Evolutionary conservation across 64 coral and sea anemone genomes (phyloP), one percentile per base, ranked within the genome.

Genomic region (Trachythela sp.): DNA sequence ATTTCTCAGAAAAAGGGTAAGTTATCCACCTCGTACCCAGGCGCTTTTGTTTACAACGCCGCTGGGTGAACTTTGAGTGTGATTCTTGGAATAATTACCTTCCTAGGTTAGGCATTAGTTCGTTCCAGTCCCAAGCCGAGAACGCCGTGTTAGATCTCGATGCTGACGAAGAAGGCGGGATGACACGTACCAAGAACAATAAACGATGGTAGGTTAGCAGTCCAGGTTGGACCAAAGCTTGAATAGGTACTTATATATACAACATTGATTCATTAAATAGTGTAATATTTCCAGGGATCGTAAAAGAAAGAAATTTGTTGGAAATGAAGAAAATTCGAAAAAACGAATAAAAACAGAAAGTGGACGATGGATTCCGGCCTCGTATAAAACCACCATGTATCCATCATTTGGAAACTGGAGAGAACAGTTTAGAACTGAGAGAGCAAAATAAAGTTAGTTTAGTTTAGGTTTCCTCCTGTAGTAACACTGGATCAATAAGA

Each of bases 341-440:
- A 94, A 94, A 50, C 92, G 92, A 87, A 93, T 99, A 34, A 91
- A 85, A 75, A 99, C 96, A 11, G 96, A 99, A 72, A 99, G 96
- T 89, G 96, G 96, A 24, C 86, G 91, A 36, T 87, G 86, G 35
- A 99, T 99, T 72, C 96, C 96, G 31, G 86, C 96, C 4, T 83
- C 96, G 7, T 99, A 95, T 86, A 99, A 87, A 56, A 99, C 91
- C 42, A 94, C 94, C 43, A 54, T 94, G 93, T 99, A 97, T 94
- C 92, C 92, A 24, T 72, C 1, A 72, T 34, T 20, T 80, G 31
- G 2, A 35, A 35, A 34, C 15, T 22, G 5, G 20, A 4, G 5
- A n/a, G 20, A 68, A 68, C 59, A 31, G 42, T 45, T 45, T 45
- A 45, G 42, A 45, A 45, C 42, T 45, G 42, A 45, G 4, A 45